A percentile compares a stretch with the other conserved stretches of the same genome.
Evolutionary conservation across 2,888 invertebrate genomes (phyloP).

Genomic region (Rutpela maculata): DNA sequence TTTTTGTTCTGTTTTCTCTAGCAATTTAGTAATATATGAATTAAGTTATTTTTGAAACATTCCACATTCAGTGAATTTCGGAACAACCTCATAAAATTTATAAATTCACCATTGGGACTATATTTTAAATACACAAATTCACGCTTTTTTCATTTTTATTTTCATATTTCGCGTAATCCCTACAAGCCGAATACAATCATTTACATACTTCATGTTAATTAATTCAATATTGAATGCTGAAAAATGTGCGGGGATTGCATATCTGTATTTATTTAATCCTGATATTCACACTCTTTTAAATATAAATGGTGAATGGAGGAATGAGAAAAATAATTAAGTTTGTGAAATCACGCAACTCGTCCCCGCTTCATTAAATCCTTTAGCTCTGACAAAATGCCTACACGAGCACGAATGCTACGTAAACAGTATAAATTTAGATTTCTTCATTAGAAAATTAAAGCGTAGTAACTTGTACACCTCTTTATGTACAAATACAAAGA

Average conservation of each 20-base stretch:
- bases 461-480: conserved; percentile 28
- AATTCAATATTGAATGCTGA: background rate
- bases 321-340: conserved; percentile 37
- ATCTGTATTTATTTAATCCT: conserved; percentile 17
- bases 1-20: too few species aligned
- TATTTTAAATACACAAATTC: too few species aligned
- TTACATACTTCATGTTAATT: conserved; percentile 2
- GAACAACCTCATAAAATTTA: too few species aligned
- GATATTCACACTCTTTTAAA: conserved; percentile 25
- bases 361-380: conserved; percentile 33
- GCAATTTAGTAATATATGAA: too few species aligned
- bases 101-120: too few species aligned
- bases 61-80: too few species aligned
- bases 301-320: conserved; percentile 29
- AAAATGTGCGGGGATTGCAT: background rate
- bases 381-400: conserved; percentile 33
- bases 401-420: conserved; percentile 36
- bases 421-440: conserved; percentile 39
- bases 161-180: background rate
- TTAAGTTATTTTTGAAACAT: too few species aligned
- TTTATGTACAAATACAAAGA: conserved; percentile 24
- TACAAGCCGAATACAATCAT: background rate
- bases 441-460: conserved; percentile 41
- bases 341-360: conserved; percentile 41
- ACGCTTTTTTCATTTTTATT: background rate